phyloP scores from a whole-genome alignment of 2,888 invertebrate genomes.

The Digitonthophagus gazella region DNA sequence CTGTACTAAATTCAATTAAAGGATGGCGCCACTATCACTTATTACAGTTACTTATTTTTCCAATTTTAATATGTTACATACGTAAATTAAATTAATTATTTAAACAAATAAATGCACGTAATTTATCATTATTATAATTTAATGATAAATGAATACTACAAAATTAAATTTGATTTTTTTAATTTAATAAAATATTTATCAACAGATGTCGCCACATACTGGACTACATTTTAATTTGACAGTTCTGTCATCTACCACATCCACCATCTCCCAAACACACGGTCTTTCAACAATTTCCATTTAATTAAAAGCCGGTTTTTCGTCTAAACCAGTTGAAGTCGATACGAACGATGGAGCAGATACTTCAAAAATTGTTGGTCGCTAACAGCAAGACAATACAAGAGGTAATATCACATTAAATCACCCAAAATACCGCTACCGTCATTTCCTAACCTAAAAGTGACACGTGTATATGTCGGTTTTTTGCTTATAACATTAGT shows the following conservation, averaged over 20 bases:
- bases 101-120: too few species aligned
- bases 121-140: too few species aligned
- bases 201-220: background rate
- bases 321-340: background rate
- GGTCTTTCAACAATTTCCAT: constrained; percentile 8
- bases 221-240: constrained; percentile 1
- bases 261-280: constrained; percentile 9
- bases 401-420: constrained; percentile 53
- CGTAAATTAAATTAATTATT: too few species aligned
- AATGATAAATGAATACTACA: too few species aligned
- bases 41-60: too few species aligned
- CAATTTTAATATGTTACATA: too few species aligned
- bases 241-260: background rate
- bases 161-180: too few species aligned
- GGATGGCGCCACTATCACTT: too few species aligned
- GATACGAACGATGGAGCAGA: constrained; percentile 56
- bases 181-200: background rate
- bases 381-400: constrained; percentile 60
- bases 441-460: constrained; percentile 28
- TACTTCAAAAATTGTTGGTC: constrained; percentile 60
- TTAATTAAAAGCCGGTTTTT: constrained; percentile 10
- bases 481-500: constrained; percentile 11
- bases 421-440: constrained; percentile 24
- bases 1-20: too few species aligned
- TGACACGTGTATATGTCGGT: constrained; percentile 31